Base-by-base conservation (phyloP, 2,113 vertebrate genomes). In the Arizona elegans region DNA sequence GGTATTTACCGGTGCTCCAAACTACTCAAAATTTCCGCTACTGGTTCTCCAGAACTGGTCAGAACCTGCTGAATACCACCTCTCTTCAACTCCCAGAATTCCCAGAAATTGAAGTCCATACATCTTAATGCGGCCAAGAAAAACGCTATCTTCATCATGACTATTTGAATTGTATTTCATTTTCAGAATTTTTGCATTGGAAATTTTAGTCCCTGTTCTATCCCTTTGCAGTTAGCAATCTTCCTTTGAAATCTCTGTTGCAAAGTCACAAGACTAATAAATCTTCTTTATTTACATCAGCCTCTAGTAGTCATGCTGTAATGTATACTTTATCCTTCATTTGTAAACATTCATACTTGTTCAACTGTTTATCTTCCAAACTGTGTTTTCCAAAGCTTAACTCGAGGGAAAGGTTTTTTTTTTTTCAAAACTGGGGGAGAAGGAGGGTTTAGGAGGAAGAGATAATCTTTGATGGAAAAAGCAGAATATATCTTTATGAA, bases 341-440 rank as follows among this genome's bases (percentile, higher is more conserved):
- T 47, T 95, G 70, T 87, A 89, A 59, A 89, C 38, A 92, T 0
- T 62, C 21, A 58, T 7, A 26, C 0, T 93, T 93, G 89, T 70
- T n/a, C 90, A 93, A 91, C 91, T n/a, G 92, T 81, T 90, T 92
- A 91, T 75, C 1, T 7, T 92, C 47, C 90, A 55, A n/a, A 7
- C 53, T 94, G 54, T 93, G 24, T 90, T 70, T 88, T 88, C 15
- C 86, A 85, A 12, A 75, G 10, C 29, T 92, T 91, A 92, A 93
- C 89, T 24, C 52, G 70, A 50, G 0, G 0, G 58, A 94, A 93
- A 43, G 15, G 0, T 4, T 8, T 96, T 92, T 7, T 92, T 7
- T 23, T 70, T 5, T 17, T 5, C n/a, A 29, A 88, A 92, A 93
- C 81, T 92, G 17, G 75, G 8, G 15, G 88, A 4, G 43, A 21